Evolutionary conservation across 2,888 invertebrate genomes (phyloP), one percentile per base, ranked within the genome.

Genomic region (Lordiphosa fenestrarum): DNA sequence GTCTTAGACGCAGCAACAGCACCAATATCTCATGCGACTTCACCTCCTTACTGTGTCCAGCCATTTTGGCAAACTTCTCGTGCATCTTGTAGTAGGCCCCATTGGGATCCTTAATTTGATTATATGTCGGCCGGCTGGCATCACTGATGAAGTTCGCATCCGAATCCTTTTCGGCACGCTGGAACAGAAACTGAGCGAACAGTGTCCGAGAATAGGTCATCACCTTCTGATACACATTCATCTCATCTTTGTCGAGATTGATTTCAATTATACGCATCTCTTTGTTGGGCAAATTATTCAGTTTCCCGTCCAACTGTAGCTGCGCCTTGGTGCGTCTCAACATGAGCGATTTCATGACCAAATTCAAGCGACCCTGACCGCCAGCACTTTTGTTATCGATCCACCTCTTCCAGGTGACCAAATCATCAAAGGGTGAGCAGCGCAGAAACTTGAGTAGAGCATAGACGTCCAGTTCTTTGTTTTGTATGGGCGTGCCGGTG

Each of bases 401-500:
- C 94, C 97, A 98, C 60, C 94, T 93, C 88, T 96, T 97, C 97
- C 97, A 98, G 66, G 96, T 94, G 9, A 89, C 90, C 40, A 95
- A 90, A 69, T 98, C 97, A 86, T 97, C 95, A 88, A 98, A 98
- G 0, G 98, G 98, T 6, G 94, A 91, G 84, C 96, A 95, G 10
- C 93, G 90, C 6, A 99, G 89, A 88, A 97, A 99, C 88, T 97
- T 95, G 10, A 96, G 87, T 42, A 96, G 89, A 0, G 95, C 92
- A 89, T 93, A 96, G 37, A 96, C 90, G 88, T 96, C 98, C 58
- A 94, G 89, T 86, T 97, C 95, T 87, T 96, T 95, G 88, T 99
- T 99, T 85, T 98, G 98, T 39, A 99, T 94, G 0, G 98, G 98
- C 0, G 98, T 98, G 23, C 98, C 98, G 0, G 98, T 97, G 15